Conservation (phyloP, 2,888 invertebrate genomes). For the Lapara coniferarum region DNA sequence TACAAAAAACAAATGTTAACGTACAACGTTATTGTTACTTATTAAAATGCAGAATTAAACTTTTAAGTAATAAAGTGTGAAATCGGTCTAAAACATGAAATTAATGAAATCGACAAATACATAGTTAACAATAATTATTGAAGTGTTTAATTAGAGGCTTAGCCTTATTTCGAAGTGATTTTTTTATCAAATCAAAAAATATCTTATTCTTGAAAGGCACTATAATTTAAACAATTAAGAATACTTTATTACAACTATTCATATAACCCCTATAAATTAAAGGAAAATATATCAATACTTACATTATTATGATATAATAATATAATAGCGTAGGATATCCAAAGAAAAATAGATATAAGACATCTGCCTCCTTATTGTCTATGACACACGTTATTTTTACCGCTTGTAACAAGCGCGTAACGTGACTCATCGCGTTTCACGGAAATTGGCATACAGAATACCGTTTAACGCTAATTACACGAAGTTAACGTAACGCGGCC, state of each 20-base stretch:
- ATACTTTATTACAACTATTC: constrained; percentile 30
- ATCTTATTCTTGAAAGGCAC: constrained; percentile 56
- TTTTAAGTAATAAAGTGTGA: no score
- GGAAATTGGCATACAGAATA: no score
- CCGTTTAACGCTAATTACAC: no score
- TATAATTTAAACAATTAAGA: constrained; percentile 48
- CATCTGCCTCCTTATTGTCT: no score
- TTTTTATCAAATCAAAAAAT: constrained; percentile 10
- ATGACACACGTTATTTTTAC: no score
- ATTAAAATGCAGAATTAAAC: no score
- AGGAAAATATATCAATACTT: constrained; percentile 10
- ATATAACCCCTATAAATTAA: constrained; percentile 25
- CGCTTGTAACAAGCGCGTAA: no score
- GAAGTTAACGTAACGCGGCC: no score
- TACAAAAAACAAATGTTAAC: no score
- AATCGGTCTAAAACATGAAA: no score
- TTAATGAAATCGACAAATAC: background rate
- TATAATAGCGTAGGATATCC: background rate
- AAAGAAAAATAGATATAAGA: background rate
- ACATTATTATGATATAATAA: background rate
- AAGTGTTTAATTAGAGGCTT: background rate
- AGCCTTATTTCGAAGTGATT: background rate
- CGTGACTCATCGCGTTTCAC: no score
- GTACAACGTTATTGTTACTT: no score
- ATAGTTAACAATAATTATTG: background rate